These are phyloP conservation scores for Collichthys lucidus DNA, from an alignment of 2,113 vertebrate genomes.

Conservation along the genomic window DNA sequence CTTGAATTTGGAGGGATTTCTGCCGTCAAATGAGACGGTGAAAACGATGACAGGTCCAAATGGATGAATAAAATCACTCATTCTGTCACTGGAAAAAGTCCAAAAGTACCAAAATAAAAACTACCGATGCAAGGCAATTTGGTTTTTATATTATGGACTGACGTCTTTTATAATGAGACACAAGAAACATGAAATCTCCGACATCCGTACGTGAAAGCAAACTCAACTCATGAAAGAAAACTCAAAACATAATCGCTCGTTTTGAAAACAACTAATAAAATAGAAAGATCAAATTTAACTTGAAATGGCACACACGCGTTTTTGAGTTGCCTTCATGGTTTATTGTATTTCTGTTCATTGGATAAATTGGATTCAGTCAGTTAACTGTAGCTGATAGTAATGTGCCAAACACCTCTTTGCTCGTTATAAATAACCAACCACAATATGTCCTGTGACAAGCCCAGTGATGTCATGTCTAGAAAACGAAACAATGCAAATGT, in stretches of 20 bases:
- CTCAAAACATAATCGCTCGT: background rate
- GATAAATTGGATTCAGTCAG: background rate
- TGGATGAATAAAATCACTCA: conserved; percentile 36
- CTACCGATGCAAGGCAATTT: conserved; percentile 28
- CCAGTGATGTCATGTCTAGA: conserved; percentile 45
- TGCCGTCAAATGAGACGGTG: conserved; percentile 12
- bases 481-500: conserved; percentile 37
- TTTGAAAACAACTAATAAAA: background rate
- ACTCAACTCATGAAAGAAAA: background rate
- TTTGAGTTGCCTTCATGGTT: background rate
- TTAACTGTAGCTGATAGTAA: background rate
- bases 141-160: background rate
- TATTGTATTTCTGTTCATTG: background rate
- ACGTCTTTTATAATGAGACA: conserved; percentile 21
- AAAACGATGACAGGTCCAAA: conserved; percentile 40
- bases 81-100: background rate
- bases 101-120: conserved; percentile 49
- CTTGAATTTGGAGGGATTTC: conserved; percentile 22
- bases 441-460: conserved; percentile 10
- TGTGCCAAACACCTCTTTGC: background rate
- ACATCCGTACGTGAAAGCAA: background rate
- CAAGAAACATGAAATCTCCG: background rate
- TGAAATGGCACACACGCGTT: background rate
- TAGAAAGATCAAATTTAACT: background rate
- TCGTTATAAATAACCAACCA: conserved; percentile 13